Conservation (phyloP, 1,140 invertebrate species). For the Pectinophora gossypiella region DNA sequence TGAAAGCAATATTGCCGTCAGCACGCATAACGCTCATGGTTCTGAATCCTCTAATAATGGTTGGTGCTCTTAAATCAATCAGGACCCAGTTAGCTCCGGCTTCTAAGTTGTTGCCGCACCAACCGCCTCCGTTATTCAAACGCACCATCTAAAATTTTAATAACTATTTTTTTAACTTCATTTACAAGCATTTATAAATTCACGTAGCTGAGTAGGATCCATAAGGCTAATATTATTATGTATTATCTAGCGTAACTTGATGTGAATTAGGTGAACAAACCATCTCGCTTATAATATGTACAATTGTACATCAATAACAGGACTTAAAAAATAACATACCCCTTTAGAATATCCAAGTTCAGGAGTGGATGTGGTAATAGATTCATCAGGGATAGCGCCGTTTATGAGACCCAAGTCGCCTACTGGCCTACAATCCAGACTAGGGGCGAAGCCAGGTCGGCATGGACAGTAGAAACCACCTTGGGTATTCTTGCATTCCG, state of each 20-base stretch:
- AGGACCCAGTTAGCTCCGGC: constrained; percentile 92
- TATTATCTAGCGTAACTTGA: too few species aligned
- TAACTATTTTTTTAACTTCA: not conserved
- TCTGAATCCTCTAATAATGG: constrained; percentile 91
- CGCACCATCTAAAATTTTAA: constrained; percentile 79
- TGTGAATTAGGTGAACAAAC: too few species aligned
- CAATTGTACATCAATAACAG: too few species aligned
- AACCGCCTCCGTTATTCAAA: constrained; percentile 87
- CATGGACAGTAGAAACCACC: constrained; percentile 96
- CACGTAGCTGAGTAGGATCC: too few species aligned
- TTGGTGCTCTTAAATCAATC: constrained; percentile 92
- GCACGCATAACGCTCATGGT: constrained; percentile 89
- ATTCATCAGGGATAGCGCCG: constrained; percentile 92
- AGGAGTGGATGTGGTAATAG: constrained; percentile 89
- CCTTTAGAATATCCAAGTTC: constrained; percentile 89
- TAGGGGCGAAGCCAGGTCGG: constrained; percentile 88
- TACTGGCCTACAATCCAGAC: constrained; percentile 91
- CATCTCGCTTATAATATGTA: too few species aligned
- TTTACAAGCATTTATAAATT: not conserved
- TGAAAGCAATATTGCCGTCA: constrained; percentile 89
- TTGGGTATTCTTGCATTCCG: constrained; percentile 92
- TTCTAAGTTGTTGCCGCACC: constrained; percentile 92
- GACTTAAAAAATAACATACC: constrained; percentile 72
- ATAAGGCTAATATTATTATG: too few species aligned
- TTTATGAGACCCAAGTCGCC: constrained; percentile 92